These are phyloP conservation scores for Cydia fagiglandana DNA, from an alignment of 1,140 invertebrate species.

Conservation along the genomic window DNA sequence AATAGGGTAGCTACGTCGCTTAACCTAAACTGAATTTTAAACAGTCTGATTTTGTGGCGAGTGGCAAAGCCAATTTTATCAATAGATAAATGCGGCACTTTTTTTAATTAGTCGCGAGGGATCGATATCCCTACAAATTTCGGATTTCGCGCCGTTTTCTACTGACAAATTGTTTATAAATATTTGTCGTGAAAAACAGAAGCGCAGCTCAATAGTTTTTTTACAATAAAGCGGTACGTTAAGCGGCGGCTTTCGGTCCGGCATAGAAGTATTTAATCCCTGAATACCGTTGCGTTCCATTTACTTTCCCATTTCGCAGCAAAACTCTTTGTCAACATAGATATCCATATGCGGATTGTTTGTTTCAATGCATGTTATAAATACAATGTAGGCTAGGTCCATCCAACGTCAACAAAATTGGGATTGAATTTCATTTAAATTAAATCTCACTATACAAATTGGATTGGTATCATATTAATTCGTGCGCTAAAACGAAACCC, in stretches of 20 bases:
- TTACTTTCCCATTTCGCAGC: slow-evolving; percentile 7
- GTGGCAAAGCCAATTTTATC: too few species aligned
- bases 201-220: not conserved
- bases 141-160: too few species aligned
- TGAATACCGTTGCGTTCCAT: not conserved
- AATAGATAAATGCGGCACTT: too few species aligned
- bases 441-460: not conserved
- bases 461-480: not conserved
- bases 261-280: not conserved
- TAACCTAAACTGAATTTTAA: too few species aligned
- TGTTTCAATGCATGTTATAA: slow-evolving; percentile 1
- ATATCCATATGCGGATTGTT: not conserved
- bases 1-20: too few species aligned
- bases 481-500: not conserved
- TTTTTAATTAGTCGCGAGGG: too few species aligned
- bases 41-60: too few species aligned
- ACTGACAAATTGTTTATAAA: not conserved
- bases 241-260: not conserved
- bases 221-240: too few species aligned
- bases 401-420: not conserved
- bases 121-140: too few species aligned
- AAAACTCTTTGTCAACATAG: not conserved
- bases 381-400: not conserved
- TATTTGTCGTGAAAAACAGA: not conserved
- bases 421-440: not conserved